Evolutionary conservation across 2,797 vertebrate species (phyloP).

Genomic region (Galaxias olidus): DNA sequence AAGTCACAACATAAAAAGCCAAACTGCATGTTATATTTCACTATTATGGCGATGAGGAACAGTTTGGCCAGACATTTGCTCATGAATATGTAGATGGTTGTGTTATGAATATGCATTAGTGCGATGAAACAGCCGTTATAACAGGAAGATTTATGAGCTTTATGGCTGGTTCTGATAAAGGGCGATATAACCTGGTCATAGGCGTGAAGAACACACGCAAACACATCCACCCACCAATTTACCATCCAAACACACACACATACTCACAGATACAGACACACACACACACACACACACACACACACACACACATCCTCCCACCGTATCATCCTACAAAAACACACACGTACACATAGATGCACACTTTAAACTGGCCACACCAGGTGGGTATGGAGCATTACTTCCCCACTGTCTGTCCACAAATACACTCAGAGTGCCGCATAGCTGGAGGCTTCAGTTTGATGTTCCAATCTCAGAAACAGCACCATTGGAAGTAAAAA

Average conservation of each 20-base stretch:
- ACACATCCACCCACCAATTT: conserved; percentile 11
- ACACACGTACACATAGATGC: too few species aligned
- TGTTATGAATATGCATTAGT: conserved; percentile 77
- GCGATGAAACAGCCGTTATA: conserved; percentile 51
- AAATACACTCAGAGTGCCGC: too few species aligned
- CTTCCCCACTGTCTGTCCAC: too few species aligned
- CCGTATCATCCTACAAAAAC: too few species aligned
- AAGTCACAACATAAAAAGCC: conserved; percentile 71
- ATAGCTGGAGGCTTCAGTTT: too few species aligned
- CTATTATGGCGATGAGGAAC: conserved; percentile 55
- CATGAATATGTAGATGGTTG: conserved; percentile 72
- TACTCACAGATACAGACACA: conserved; percentile 3
- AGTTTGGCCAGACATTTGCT: conserved; percentile 73
- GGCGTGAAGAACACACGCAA: conserved; percentile 35
- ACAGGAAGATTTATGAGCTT: conserved; percentile 71
- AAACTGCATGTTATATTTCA: conserved; percentile 73
- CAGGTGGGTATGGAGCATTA: too few species aligned
- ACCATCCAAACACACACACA: conserved; percentile 24
- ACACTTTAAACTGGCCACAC: too few species aligned
- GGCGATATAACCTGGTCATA: conserved; percentile 60
- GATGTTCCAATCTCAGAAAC: too few species aligned
- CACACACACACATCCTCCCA: too few species aligned
- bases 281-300: too few species aligned
- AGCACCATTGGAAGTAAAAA: too few species aligned
- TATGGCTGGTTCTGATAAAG: conserved; percentile 68